Percentiles rank a stretch among this genome's conserved stretches.
Evolutionary conservation across 2,113 vertebrate species (phyloP).

Genomic region (Mungos mungo): DNA sequence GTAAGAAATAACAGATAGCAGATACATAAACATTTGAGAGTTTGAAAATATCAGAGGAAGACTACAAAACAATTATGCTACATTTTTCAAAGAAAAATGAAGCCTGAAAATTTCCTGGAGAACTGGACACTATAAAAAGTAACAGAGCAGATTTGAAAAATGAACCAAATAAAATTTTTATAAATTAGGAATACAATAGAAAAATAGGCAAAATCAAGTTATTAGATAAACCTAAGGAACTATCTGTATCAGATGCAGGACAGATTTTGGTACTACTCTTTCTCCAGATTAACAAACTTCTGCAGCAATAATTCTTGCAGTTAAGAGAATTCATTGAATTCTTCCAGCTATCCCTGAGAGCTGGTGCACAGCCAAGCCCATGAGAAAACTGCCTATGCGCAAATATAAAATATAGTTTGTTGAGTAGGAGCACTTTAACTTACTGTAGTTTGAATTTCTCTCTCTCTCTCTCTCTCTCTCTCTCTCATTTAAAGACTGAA

Average conservation of each 20-base stretch:
- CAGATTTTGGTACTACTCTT: not conserved
- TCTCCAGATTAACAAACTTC: not conserved
- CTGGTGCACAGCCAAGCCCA: not conserved
- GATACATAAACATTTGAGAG: not conserved
- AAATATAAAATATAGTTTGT: not conserved
- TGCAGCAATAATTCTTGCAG: not conserved
- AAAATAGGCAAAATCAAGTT: not conserved
- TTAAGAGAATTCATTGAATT: not conserved
- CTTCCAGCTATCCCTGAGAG: not conserved
- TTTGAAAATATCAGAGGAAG: not conserved
- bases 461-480: not conserved
- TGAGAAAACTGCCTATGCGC: not conserved
- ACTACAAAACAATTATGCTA: not conserved
- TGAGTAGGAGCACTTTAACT: not conserved
- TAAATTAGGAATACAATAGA: not conserved
- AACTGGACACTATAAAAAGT: not conserved
- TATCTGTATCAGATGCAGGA: not conserved
- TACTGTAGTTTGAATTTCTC: not conserved
- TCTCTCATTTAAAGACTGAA: not conserved
- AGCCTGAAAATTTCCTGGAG: not conserved
- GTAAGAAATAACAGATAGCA: not conserved
- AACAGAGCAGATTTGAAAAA: not conserved
- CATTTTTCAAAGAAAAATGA: slow-evolving; percentile 1
- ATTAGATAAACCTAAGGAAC: not conserved
- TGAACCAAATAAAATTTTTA: not conserved